phyloP scores from a whole-genome alignment of 1,140 invertebrate species.

The Hermatobates lingyangjiaoensis region DNA sequence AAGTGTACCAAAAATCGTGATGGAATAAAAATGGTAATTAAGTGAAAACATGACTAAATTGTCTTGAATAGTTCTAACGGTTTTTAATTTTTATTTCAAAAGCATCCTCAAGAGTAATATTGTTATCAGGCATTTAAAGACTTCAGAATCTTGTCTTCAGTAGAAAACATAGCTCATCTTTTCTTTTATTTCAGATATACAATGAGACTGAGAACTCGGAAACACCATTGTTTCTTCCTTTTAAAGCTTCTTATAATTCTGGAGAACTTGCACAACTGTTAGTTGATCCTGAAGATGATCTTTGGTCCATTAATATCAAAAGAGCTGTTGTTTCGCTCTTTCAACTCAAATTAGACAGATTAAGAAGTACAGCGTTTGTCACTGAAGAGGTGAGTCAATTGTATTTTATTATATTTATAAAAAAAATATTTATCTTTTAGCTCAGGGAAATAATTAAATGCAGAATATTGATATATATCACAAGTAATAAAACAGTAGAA shows the following conservation, averaged over 20 bases:
- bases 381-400: constrained; percentile 2
- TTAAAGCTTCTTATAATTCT: constrained; percentile 5
- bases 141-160: not conserved
- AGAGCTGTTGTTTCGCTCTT: constrained; percentile 15
- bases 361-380: too few relatives aligned
- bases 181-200: too few relatives aligned
- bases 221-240: constrained; percentile 9
- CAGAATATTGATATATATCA: too few relatives aligned
- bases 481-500: too few relatives aligned
- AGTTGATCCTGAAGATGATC: constrained; percentile 7
- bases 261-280: constrained; percentile 8
- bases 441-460: not conserved
- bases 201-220: too few relatives aligned
- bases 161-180: not conserved
- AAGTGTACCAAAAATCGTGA: too few relatives aligned
- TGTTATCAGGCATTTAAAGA: not conserved
- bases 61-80: too few relatives aligned
- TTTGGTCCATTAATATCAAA: constrained; percentile 19
- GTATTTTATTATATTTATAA: too few relatives aligned
- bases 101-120: not conserved
- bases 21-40: too few relatives aligned
- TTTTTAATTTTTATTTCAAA: not conserved
- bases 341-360: constrained; percentile 14
- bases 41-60: too few relatives aligned
- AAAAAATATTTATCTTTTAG: too few relatives aligned